Conservation (phyloP, 2,113 vertebrate genomes). For the Xiphorhynchus elegans region DNA sequence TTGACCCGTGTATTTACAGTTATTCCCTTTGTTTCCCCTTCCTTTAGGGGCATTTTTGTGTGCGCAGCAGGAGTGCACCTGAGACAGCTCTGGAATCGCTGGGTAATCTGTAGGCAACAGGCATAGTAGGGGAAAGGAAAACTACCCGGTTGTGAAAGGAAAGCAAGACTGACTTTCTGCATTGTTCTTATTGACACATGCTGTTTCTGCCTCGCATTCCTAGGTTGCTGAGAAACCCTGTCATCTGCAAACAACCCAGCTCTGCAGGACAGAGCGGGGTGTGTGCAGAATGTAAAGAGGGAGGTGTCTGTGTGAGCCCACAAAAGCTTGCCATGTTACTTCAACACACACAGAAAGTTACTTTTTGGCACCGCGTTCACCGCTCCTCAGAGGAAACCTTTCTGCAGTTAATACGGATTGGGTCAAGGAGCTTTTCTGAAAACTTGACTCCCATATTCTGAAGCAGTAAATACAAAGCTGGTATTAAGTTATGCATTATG, state of each 20-base stretch:
- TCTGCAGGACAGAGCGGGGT: background rate
- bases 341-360: background rate
- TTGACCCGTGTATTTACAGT: background rate
- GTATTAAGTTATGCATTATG: background rate
- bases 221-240: conserved; percentile 2
- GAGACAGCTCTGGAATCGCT: background rate
- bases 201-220: conserved; percentile 14
- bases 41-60: background rate
- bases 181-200: conserved; percentile 13
- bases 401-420: background rate
- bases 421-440: background rate
- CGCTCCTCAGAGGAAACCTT: background rate
- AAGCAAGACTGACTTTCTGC: background rate
- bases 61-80: background rate
- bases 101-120: background rate
- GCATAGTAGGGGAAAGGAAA: background rate
- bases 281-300: conserved; percentile 2
- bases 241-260: conserved; percentile 35
- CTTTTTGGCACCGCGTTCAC: background rate
- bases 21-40: background rate
- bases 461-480: background rate
- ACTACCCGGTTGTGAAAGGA: background rate
- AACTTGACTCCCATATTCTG: background rate
- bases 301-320: background rate
- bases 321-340: background rate